A percentile compares a stretch with the other conserved stretches of the same genome.
Conservation (phyloP, 2,113 vertebrate genomes). For the Protomyctophum bolini region DNA sequence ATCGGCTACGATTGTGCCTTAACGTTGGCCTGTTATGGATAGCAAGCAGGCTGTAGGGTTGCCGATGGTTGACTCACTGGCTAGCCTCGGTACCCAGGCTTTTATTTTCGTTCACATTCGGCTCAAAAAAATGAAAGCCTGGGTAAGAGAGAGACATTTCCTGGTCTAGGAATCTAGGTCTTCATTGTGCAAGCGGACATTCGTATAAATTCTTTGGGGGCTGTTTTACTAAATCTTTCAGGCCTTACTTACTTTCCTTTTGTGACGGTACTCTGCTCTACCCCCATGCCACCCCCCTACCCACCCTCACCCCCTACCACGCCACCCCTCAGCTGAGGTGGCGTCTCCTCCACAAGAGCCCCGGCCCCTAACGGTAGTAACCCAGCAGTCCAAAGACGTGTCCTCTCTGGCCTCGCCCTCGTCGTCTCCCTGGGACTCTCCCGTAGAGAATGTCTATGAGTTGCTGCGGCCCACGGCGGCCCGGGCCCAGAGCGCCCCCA, state of each 20-base stretch:
- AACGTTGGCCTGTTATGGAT: too few species aligned
- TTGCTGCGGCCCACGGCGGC: conserved; percentile 65
- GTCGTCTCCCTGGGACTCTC: conserved; percentile 74
- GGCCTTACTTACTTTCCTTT: not conserved
- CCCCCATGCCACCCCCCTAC: conserved; percentile 71
- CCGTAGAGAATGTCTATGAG: conserved; percentile 76
- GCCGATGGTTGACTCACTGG: too few species aligned
- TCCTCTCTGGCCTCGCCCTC: conserved; percentile 66
- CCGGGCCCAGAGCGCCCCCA: conserved; percentile 75
- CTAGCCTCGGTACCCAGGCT: too few species aligned
- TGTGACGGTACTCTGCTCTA: conserved; percentile 64
- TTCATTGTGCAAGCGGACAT: too few species aligned
- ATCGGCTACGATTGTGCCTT: too few species aligned
- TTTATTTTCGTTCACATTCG: too few species aligned
- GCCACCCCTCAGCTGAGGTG: conserved; percentile 73
- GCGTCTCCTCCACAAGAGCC: conserved; percentile 63
- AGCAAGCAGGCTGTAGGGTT: too few species aligned
- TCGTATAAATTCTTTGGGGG: too few species aligned
- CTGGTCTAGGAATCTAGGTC: too few species aligned
- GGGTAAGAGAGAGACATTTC: too few species aligned
- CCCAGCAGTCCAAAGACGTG: conserved; percentile 58
- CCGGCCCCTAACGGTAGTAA: conserved; percentile 49
- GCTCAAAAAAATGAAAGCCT: too few species aligned
- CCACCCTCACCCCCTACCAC: conserved; percentile 62
- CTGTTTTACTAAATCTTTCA: too few species aligned